Evolutionary conservation across 2,888 invertebrate species (phyloP).

Genomic region (Agonopterix arenella): DNA sequence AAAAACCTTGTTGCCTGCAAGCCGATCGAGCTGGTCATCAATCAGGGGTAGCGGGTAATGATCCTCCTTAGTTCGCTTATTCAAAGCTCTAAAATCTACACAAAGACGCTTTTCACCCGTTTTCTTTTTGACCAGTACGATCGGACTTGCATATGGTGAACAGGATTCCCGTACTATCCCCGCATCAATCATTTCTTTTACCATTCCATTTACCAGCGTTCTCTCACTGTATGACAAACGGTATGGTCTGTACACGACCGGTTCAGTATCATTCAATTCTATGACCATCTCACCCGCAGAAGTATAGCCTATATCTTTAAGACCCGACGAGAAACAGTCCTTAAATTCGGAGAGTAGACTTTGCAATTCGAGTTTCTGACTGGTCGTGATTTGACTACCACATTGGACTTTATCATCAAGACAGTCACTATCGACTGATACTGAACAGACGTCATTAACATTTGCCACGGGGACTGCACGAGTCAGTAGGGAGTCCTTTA

Average conservation of each 20-base stretch:
- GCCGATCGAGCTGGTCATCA: conserved; percentile 3
- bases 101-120: conserved; percentile 15
- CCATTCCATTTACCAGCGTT: conserved; percentile 11
- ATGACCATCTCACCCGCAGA: conserved; percentile 14
- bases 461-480: not conserved
- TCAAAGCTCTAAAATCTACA: conserved; percentile 17
- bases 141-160: conserved; percentile 20
- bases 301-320: conserved; percentile 14
- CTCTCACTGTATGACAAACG: conserved; percentile 12
- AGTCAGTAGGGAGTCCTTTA: no score
- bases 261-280: conserved; percentile 13
- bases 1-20: conserved; percentile 8
- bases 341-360: no score
- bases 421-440: not conserved
- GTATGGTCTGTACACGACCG: conserved; percentile 16
- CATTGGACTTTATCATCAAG: not conserved
- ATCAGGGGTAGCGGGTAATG: conserved; percentile 10
- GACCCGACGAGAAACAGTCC: conserved; percentile 11
- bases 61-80: conserved; percentile 13
- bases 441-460: not conserved
- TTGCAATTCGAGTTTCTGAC: not conserved
- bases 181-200: conserved; percentile 13
- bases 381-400: not conserved
- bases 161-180: conserved; percentile 15
- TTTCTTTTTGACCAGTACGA: conserved; percentile 20